Evolutionary conservation across 1,140 invertebrate genomes (phyloP).

Genomic region (Drosophila malerkotliana): DNA sequence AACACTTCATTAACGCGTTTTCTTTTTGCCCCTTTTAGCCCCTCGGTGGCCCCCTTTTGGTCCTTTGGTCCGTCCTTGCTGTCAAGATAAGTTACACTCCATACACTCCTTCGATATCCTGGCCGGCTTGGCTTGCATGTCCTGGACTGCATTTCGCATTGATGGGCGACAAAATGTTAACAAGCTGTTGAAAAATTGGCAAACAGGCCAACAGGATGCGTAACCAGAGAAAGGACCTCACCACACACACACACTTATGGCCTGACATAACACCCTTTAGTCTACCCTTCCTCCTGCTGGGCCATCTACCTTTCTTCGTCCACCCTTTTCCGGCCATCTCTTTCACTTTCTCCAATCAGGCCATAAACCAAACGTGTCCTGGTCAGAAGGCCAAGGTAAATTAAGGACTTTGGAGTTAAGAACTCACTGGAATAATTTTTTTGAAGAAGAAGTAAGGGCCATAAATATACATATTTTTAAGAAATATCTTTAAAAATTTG

Average conservation of each 20-base stretch:
- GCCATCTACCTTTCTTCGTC: neutral
- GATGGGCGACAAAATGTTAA: slow-evolving; percentile 80
- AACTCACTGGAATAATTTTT: neutral
- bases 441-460: no score
- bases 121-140: neutral
- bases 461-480: no score
- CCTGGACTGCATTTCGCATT: slow-evolving; percentile 36
- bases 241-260: neutral
- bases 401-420: neutral
- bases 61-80: neutral
- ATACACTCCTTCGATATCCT: slow-evolving; percentile 4
- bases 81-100: slow-evolving; percentile 45
- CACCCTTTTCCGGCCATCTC: neutral
- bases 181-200: slow-evolving; percentile 78
- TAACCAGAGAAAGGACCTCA: slow-evolving; percentile 53
- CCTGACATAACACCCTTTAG: no score
- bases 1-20: slow-evolving; percentile 80
- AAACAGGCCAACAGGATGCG: slow-evolving; percentile 62
- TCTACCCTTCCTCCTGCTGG: no score
- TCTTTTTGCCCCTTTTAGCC: slow-evolving; percentile 20
- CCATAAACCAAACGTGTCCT: slow-evolving; percentile 1
- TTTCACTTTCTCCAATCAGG: neutral
- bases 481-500: no score
- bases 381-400: slow-evolving; percentile 6
- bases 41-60: no score